Percentiles rank a stretch among this genome's conserved stretches.
phyloP scores from a whole-genome alignment of 2,797 vertebrate species.

The Characodon lateralis region DNA sequence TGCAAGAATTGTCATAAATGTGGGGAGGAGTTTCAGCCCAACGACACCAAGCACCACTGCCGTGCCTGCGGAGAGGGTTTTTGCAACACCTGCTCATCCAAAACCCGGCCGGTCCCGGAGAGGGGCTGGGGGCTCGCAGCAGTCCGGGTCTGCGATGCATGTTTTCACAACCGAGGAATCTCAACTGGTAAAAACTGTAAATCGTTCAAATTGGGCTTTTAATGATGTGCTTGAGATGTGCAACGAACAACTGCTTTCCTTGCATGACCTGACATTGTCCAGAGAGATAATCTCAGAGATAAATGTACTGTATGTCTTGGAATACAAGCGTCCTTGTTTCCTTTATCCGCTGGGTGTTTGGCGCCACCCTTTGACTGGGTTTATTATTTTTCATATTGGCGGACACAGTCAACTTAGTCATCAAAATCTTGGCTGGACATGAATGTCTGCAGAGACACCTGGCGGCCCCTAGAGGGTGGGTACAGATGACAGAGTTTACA shows the following conservation, averaged over 20 bases:
- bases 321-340: background rate
- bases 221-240: background rate
- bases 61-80: constrained; percentile 97
- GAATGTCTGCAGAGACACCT: no score
- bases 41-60: constrained; percentile 97
- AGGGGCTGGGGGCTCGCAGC: constrained; percentile 95
- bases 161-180: constrained; percentile 83
- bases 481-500: no score
- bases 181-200: constrained; percentile 64
- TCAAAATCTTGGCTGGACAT: background rate
- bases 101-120: constrained; percentile 92
- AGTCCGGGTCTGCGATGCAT: constrained; percentile 93
- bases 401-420: background rate
- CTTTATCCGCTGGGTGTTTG: background rate
- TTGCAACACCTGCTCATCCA: constrained; percentile 94
- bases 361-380: background rate
- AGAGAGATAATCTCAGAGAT: background rate
- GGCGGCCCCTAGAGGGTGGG: no score
- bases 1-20: constrained; percentile 92
- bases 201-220: background rate
- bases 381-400: no score
- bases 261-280: background rate
- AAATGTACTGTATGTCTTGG: background rate
- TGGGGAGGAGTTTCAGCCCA: constrained; percentile 88
- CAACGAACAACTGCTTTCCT: background rate